Evolutionary conservation across 2,797 vertebrate species (phyloP), one percentile per base, ranked within the genome.

Genomic region (Malacoraja senta): DNA sequence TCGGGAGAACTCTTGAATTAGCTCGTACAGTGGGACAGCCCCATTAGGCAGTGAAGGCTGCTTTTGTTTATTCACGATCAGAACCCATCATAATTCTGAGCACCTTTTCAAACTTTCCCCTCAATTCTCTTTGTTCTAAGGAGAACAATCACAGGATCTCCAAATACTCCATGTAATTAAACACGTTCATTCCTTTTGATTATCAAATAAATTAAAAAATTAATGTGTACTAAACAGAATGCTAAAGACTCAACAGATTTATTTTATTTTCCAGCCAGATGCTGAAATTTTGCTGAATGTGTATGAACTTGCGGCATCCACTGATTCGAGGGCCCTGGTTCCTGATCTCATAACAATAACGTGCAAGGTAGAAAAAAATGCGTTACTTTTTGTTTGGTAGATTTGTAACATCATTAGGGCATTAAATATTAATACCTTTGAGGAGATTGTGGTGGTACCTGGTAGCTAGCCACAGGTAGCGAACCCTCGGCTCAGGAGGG

Each of bases 301-400:
- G 94, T 98, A 98, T 95, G 96, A 98, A 93, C 93, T 94, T 12
- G 97, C 98, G 95, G 96, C 96, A 94, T 96, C 96, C 94, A 96
- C 96, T 94, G 95, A 96, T 86, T 94, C 97, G 93, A 94, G 94
- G 80, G 94, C 94, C 1, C 95, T 95, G 81, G 94, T 97, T 13
- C 96, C 97, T 94, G 93, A 96, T 15, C 96, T 99, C 94, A 95
- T 98, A 93, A 95, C 96, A 94, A 96, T 96, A 93, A 97, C 97
- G 83, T 96, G 94, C 94, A 98, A 98, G 98, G 98, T 99, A 91
- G 68, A 65, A 1, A 9, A 32, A 44, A 72, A 24, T 91, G 88
- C 35, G 21, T 32, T 32, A 12, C 32, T 21, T 74, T 72, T 65
- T 88, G 21, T 79, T 0, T 91, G 32, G 35, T 68, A 24, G n/a